Evolutionary conservation across 2,113 vertebrate species (phyloP), one percentile per base, ranked within the genome.

Genomic region (Gopherus evgoodei): DNA sequence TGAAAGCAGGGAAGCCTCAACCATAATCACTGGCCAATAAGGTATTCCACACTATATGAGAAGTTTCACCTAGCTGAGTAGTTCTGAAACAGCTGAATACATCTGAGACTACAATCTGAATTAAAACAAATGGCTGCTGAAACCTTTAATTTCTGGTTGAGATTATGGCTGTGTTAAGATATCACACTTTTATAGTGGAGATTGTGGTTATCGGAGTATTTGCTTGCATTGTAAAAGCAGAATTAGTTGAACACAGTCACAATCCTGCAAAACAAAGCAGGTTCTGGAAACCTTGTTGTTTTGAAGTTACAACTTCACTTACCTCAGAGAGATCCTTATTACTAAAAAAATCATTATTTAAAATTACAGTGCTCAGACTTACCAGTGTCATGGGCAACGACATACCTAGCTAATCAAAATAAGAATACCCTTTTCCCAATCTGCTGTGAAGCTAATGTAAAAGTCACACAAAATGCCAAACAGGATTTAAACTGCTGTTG

Each of bases 31-130:
- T 29, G 83, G 42, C 52, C 53, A 25, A 16, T 6, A 53, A 1
- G 25, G 52, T 21, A 49, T 17, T 3, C 49, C 83, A 44, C 1
- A 1, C 56, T 2, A 21, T 17, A 38, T 59, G 57, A 56, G 75
- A 31, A 7, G 31, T 65, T 31, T 72, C 11, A 10, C 25, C 35
- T 11, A 31, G 5, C 75, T 4, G 1, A 49, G 3, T 6, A 7
- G 47, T 29, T 1, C 47, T 11, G 90, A 16, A 56, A 78, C 88
- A 72, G 90, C 84, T 56, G 54, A 25, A 21, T 42, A 75, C 10
- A 24, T 38, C 38, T 24, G 10, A 42, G 22, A 38, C 0, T 84
- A 25, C 38, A 54, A 11, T 2, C 54, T 38, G 0, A 2, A 24
- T 16, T 52, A 14, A 31, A 49, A 49, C 47, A 49, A 49, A 49